These are phyloP conservation scores for Diorhabda sublineata DNA, from an alignment of 1,140 invertebrate genomes.

Conservation along the genomic window DNA sequence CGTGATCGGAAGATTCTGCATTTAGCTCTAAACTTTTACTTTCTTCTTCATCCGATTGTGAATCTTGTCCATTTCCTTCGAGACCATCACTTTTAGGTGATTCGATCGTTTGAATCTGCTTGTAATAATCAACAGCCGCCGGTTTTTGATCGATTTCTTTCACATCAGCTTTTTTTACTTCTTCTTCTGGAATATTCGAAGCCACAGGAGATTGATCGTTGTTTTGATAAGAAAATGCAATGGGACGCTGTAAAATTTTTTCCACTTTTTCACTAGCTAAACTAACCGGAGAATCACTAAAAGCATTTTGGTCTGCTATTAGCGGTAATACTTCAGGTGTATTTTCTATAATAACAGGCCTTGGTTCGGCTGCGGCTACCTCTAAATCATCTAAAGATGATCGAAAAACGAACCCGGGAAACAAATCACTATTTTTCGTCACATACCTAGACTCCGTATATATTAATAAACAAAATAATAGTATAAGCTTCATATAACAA, in stretches of 20 bases:
- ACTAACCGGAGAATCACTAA: constrained; percentile 22
- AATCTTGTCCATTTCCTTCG: constrained; percentile 7
- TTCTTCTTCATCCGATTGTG: constrained; percentile 12
- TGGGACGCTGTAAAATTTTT: constrained; percentile 31
- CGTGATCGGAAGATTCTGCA: not conserved
- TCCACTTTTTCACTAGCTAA: constrained; percentile 33
- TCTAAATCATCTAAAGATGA: constrained; percentile 21
- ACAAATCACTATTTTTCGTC: not conserved
- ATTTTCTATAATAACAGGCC: constrained; percentile 29
- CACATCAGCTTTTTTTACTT: constrained; percentile 7
- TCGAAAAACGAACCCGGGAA: not conserved
- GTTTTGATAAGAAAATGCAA: constrained; percentile 35
- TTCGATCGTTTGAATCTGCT: constrained; percentile 15
- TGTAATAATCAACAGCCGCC: constrained; percentile 24
- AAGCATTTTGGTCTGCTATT: constrained; percentile 12
- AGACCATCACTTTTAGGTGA: constrained; percentile 6
- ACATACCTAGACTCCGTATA: not conserved
- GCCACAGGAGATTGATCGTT: not conserved
- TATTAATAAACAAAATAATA: not conserved
- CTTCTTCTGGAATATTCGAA: constrained; percentile 10
- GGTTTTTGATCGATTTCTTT: constrained; percentile 21
- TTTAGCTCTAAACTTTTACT: not conserved
- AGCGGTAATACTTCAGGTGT: constrained; percentile 25
- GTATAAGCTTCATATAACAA: not conserved
- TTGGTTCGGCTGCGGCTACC: constrained; percentile 30